Evolutionary conservation across 2,113 vertebrate species (phyloP).

Genomic region (Capreolus pygargus): DNA sequence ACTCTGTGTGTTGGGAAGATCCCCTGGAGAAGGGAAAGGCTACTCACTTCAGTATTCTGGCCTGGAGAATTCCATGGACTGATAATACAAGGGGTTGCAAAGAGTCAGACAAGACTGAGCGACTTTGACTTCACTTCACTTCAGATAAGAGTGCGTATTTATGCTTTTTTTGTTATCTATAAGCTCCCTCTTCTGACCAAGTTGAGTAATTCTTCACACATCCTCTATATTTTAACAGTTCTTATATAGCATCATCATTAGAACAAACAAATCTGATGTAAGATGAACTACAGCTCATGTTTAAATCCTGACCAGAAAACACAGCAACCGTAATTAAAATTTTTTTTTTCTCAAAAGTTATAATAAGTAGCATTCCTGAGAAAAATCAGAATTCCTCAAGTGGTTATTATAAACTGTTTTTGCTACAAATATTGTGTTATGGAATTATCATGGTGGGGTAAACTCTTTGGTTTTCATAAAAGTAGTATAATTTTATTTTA

Average conservation of each 20-base stretch:
- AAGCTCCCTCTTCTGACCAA: conserved; percentile 78
- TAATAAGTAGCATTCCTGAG: background rate
- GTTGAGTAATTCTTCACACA: conserved; percentile 18
- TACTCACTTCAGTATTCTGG: background rate
- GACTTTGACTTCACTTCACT: background rate
- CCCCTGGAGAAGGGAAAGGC: background rate
- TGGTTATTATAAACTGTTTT: background rate
- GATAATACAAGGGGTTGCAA: background rate
- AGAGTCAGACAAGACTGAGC: background rate
- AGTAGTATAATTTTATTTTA: background rate
- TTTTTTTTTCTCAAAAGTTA: background rate
- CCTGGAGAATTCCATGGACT: background rate
- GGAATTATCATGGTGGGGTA: background rate
- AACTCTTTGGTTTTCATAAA: background rate
- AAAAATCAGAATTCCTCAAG: background rate
- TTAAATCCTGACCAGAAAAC: background rate
- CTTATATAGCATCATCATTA: background rate
- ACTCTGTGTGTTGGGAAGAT: background rate
- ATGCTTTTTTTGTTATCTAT: conserved; percentile 51
- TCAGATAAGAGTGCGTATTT: background rate
- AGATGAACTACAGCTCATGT: background rate
- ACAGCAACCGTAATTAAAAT: background rate
- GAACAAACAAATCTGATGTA: background rate
- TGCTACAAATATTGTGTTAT: background rate
- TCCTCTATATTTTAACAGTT: background rate